These are phyloP conservation scores for Rhagoletis zephyria DNA, from an alignment of 1,140 invertebrate genomes.

Conservation along the genomic window DNA sequence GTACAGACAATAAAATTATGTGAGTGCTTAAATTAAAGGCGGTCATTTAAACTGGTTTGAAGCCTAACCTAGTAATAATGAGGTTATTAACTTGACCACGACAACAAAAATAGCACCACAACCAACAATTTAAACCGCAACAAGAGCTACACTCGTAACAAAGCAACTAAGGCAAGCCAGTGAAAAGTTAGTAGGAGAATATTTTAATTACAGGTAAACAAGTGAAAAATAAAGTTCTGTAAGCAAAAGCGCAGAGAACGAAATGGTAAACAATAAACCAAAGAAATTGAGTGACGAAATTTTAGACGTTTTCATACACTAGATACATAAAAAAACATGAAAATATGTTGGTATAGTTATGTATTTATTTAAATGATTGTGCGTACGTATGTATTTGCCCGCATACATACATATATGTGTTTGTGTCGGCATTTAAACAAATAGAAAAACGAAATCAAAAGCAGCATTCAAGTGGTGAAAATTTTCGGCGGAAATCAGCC, in stretches of 20 bases:
- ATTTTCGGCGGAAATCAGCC: constrained; percentile 18
- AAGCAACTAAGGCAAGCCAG: neutral
- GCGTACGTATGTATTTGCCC: neutral
- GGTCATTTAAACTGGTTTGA: constrained; percentile 14
- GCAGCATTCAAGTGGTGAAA: constrained; percentile 1
- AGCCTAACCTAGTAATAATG: neutral
- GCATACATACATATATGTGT: neutral
- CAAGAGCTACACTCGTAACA: neutral
- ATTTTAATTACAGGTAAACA: neutral
- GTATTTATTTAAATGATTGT: too few relatives aligned
- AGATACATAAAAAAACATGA: too few relatives aligned
- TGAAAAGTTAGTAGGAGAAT: neutral
- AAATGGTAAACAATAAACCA: neutral
- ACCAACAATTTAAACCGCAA: neutral
- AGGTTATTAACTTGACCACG: constrained; percentile 22
- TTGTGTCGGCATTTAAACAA: neutral
- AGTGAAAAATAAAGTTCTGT: constrained; percentile 9
- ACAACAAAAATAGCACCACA: neutral
- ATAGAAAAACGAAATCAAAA: neutral
- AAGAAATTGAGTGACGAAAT: neutral
- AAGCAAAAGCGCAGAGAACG: neutral
- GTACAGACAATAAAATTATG: too few relatives aligned
- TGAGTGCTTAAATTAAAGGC: neutral
- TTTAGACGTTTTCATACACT: neutral
- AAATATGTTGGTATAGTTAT: too few relatives aligned